These are phyloP conservation scores for Copidosoma floridanum DNA, from an alignment of 1,140 invertebrate genomes.

Conservation along the genomic window DNA sequence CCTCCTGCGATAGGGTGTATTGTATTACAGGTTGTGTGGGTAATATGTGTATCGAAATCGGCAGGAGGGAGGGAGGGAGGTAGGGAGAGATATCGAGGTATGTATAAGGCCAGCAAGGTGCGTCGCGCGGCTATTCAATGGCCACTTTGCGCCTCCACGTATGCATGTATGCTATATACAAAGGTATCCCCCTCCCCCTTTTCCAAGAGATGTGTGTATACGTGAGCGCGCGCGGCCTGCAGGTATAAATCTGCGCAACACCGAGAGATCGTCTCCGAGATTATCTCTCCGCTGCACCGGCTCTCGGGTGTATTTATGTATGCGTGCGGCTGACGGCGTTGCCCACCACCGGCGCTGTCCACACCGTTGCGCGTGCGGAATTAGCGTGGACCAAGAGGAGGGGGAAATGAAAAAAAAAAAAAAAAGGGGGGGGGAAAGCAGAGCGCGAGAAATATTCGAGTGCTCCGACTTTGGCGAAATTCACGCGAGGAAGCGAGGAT, in stretches of 20 bases:
- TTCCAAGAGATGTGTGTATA: conserved; percentile 2
- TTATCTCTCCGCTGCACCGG: not conserved
- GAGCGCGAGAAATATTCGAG: no score
- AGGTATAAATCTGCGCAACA: conserved; percentile 14
- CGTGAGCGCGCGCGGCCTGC: not conserved
- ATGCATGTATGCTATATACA: not conserved
- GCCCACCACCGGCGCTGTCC: no score
- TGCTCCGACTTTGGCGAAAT: no score
- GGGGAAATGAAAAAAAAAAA: not conserved
- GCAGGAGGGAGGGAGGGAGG: no score
- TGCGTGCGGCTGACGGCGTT: no score
- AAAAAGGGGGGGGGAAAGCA: not conserved
- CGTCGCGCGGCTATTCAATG: conserved; percentile 17
- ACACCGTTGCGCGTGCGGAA: not conserved
- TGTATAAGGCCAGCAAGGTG: conserved; percentile 4
- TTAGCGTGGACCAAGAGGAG: no score
- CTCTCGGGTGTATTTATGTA: not conserved
- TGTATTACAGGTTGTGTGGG: no score
- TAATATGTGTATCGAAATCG: no score
- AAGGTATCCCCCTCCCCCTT: not conserved
- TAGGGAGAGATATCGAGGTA: no score
- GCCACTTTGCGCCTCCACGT: conserved; percentile 5
- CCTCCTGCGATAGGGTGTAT: no score
- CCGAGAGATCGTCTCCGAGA: conserved; percentile 15
- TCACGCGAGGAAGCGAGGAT: no score